Conservation (phyloP, 2,797 vertebrate genomes). For the Clarias laeviceps region DNA sequence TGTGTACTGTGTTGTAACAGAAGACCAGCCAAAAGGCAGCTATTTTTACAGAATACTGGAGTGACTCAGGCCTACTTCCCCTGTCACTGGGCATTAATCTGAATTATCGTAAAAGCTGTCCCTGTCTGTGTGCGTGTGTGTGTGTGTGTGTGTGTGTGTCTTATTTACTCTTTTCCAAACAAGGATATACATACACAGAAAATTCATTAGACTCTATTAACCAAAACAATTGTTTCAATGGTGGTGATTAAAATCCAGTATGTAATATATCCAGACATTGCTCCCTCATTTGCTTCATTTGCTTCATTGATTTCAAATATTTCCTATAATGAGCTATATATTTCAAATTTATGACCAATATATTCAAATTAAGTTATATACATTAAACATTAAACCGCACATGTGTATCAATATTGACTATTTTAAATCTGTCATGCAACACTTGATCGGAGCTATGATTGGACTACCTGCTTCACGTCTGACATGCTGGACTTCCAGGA, state of each 20-base stretch:
- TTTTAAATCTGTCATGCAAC: not conserved
- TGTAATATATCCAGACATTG: not conserved
- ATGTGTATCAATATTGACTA: not conserved
- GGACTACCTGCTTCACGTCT: too few relatives aligned
- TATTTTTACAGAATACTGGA: not conserved
- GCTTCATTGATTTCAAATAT: not conserved
- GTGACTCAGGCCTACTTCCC: not conserved
- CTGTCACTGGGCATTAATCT: slow-evolving; percentile 10
- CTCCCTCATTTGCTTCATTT: not conserved
- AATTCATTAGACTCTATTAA: not conserved
- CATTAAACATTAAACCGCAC: too few relatives aligned
- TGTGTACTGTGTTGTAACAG: not conserved
- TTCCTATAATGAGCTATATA: not conserved
- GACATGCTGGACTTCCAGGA: too few relatives aligned
- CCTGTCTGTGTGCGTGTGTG: not conserved
- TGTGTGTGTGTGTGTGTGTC: not conserved
- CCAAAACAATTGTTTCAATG: not conserved
- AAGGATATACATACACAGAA: not conserved
- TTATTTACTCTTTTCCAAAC: not conserved
- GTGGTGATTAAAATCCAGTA: not conserved
- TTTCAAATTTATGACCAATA: not conserved
- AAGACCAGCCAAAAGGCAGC: not conserved
- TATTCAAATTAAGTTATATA: too few relatives aligned
- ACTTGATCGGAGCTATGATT: not conserved
- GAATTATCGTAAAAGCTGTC: not conserved